phyloP scores from a whole-genome alignment of 2,113 vertebrate species.

The Protobothrops mucrosquamatus region DNA sequence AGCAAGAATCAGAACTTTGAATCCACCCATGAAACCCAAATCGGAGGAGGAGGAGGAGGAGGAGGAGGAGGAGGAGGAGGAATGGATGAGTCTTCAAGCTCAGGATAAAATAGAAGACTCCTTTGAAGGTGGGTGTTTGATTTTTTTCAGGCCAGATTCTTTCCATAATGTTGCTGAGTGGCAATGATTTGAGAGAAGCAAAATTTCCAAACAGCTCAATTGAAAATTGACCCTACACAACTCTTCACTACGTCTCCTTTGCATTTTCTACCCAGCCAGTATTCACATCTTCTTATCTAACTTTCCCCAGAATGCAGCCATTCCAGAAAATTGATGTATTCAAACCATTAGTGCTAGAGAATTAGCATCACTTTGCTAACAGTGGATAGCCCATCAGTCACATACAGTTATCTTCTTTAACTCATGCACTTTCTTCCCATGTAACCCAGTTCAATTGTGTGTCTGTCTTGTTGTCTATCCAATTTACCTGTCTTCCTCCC shows the following conservation, averaged over 20 bases:
- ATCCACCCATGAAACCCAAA: neutral
- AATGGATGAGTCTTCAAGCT: neutral
- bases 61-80: neutral
- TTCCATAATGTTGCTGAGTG: neutral
- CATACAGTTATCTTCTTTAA: constrained; percentile 25
- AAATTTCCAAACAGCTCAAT: neutral
- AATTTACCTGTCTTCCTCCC: neutral
- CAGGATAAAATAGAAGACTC: neutral
- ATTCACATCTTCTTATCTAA: neutral
- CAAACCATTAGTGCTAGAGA: constrained; percentile 23
- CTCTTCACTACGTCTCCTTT: neutral
- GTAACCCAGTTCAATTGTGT: constrained; percentile 5
- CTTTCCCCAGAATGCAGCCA: neutral
- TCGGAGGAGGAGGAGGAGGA: neutral
- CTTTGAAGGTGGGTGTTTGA: neutral
- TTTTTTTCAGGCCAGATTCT: neutral
- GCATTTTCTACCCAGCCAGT: neutral
- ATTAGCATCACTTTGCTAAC: constrained; percentile 26
- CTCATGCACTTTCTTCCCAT: constrained; percentile 1
- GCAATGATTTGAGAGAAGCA: neutral
- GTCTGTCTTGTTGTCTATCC: constrained; percentile 2
- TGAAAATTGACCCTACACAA: neutral
- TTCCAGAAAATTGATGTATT: neutral
- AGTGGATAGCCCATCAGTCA: neutral
- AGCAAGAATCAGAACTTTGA: neutral